Percentiles rank a stretch among this genome's conserved stretches.
Evolutionary conservation across 2,113 vertebrate species (phyloP).

Genomic region (Toxotes jaculatrix): DNA sequence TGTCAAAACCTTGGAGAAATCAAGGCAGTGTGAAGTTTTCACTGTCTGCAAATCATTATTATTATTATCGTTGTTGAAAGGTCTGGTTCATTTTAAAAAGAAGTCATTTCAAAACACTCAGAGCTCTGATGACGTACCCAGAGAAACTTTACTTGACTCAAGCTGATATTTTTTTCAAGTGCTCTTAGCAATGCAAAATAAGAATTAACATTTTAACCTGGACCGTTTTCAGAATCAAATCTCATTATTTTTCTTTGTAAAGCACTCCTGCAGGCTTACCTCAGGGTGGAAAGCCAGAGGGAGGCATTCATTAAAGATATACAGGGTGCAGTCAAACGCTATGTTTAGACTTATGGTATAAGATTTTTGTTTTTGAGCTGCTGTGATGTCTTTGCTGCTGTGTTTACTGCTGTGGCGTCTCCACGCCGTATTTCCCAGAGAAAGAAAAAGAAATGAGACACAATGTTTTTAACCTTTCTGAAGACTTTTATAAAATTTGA

Average conservation of each 20-base stretch:
- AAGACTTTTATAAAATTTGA: not conserved
- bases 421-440: not conserved
- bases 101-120: not conserved
- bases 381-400: not conserved
- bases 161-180: not conserved
- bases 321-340: not conserved
- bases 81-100: not conserved
- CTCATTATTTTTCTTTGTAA: conserved; percentile 3
- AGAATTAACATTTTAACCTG: conserved; percentile 9
- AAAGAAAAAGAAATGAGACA: not conserved
- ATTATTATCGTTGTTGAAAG: not conserved
- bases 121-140: not conserved
- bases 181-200: not conserved
- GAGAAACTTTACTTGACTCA: not conserved
- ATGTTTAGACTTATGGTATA: not conserved
- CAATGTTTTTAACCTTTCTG: not conserved
- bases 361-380: not conserved
- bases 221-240: conserved; percentile 4
- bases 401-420: not conserved
- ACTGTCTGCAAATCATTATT: not conserved
- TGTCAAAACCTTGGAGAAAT: too few relatives aligned
- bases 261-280: not conserved
- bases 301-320: conserved; percentile 5
- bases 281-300: not conserved
- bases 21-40: not conserved